Conservation (phyloP, 2,797 vertebrate species). For the Triplophysa bombifrons region DNA sequence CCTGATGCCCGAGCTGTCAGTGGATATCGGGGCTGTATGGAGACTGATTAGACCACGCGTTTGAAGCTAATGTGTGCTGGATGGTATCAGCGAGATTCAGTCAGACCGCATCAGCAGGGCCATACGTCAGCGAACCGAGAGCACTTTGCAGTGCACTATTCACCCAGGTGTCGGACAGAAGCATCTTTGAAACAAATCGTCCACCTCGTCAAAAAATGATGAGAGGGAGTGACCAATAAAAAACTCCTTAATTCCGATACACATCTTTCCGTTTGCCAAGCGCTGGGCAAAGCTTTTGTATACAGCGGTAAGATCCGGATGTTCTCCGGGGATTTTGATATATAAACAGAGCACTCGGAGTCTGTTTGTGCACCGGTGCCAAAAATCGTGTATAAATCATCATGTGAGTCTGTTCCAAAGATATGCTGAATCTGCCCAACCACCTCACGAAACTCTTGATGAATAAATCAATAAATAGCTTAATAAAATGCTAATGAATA, state of each 20-base stretch:
- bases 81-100: constrained; percentile 71
- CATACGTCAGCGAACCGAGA: constrained; percentile 74
- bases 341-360: constrained; percentile 35
- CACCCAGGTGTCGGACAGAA: constrained; percentile 68
- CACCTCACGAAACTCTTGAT: constrained; percentile 17
- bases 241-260: constrained; percentile 13
- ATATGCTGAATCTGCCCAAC: constrained; percentile 25
- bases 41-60: constrained; percentile 71
- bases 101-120: constrained; percentile 75
- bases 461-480: constrained; percentile 38
- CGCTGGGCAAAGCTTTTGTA: constrained; percentile 28
- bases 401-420: background rate
- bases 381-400: constrained; percentile 36
- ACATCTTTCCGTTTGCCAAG: constrained; percentile 22
- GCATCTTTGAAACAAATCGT: constrained; percentile 63
- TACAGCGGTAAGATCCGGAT: background rate
- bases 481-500: constrained; percentile 43
- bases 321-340: constrained; percentile 29
- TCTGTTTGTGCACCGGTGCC: constrained; percentile 41
- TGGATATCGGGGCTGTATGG: constrained; percentile 58
- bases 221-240: constrained; percentile 10
- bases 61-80: constrained; percentile 71
- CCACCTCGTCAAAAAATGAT: constrained; percentile 59
- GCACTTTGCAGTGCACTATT: constrained; percentile 67
- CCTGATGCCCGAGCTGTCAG: constrained; percentile 65